phyloP scores from a whole-genome alignment of 2,888 invertebrate genomes.

The Geotrupes spiniger region DNA sequence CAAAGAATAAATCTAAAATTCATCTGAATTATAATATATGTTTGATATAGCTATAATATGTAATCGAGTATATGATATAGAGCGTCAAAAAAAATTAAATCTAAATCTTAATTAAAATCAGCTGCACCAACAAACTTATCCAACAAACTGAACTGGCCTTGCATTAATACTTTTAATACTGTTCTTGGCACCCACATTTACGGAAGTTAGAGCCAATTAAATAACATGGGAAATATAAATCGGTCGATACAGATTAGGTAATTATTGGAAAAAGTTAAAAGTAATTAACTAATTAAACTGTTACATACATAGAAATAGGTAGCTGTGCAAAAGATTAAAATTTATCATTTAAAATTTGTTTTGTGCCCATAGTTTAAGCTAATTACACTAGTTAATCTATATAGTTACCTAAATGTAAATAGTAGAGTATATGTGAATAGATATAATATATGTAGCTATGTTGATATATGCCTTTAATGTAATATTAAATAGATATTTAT shows the following conservation, averaged over 20 bases:
- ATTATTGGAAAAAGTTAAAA: slow-evolving; percentile 8
- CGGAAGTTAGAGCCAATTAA: slow-evolving; percentile 18
- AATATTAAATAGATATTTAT: slow-evolving; percentile 46
- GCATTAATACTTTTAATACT: slow-evolving; percentile 43
- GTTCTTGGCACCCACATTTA: slow-evolving; percentile 46
- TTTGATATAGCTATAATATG: slow-evolving; percentile 50
- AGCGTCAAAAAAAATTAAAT: slow-evolving; percentile 38
- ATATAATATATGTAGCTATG: slow-evolving; percentile 45
- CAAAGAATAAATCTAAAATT: slow-evolving; percentile 70
- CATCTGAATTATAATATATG: slow-evolving; percentile 49
- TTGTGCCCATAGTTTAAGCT: slow-evolving; percentile 55
- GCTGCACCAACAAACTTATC: slow-evolving; percentile 14
- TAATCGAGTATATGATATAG: slow-evolving; percentile 49
- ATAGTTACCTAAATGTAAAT: slow-evolving; percentile 39
- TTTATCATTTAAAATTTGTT: slow-evolving; percentile 46
- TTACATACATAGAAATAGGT: slow-evolving; percentile 13
- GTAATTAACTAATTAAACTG: slow-evolving; percentile 2
- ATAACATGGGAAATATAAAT: too few species aligned
- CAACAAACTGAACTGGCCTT: slow-evolving; percentile 47
- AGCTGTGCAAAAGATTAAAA: slow-evolving; percentile 41
- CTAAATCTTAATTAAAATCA: slow-evolving; percentile 32
- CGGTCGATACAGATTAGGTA: slow-evolving; percentile 3
- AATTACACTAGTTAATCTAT: slow-evolving; percentile 45
- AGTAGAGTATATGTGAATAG: slow-evolving; percentile 44
- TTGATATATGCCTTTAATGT: slow-evolving; percentile 42